Percentiles rank a stretch among this genome's conserved stretches.
These are phyloP conservation scores for Parauchenoglanis punctatus DNA, from an alignment of 2,797 vertebrate species.

Conservation along the genomic window DNA sequence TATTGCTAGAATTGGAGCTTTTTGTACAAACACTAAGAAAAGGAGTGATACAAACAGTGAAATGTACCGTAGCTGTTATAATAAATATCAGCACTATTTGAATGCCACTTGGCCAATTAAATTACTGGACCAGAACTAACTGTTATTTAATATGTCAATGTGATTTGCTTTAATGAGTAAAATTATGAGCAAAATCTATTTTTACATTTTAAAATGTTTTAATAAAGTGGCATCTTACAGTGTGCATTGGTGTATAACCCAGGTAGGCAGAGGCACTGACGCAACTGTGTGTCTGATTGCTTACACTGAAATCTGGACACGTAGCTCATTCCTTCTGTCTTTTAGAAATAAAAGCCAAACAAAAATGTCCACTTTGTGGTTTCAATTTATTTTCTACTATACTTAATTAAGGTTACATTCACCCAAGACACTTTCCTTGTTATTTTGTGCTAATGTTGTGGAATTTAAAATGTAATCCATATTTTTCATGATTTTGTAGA, in stretches of 20 bases:
- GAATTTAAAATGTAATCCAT: background rate
- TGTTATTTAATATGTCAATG: background rate
- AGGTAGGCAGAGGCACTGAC: background rate
- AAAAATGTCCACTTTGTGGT: background rate
- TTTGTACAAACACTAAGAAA: background rate
- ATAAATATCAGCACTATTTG: background rate
- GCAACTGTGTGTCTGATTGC: background rate
- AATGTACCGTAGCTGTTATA: background rate
- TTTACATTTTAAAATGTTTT: background rate
- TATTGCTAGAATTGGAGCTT: background rate
- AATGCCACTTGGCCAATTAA: background rate
- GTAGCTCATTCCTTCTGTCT: background rate
- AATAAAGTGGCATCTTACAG: background rate
- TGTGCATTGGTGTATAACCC: background rate
- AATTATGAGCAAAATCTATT: background rate
- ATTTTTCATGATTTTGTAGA: background rate
- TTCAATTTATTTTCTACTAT: background rate
- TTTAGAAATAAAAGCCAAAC: too few species aligned
- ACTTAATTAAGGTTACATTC: background rate
- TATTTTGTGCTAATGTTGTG: background rate
- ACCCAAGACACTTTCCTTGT: background rate
- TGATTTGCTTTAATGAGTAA: background rate
- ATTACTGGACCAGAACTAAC: background rate
- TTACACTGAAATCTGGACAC: background rate
- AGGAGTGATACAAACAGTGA: background rate